A percentile compares a stretch with the other conserved stretches of the same genome.
phyloP scores from a whole-genome alignment of 2,888 invertebrate genomes.

The Drosophila barbarae region DNA sequence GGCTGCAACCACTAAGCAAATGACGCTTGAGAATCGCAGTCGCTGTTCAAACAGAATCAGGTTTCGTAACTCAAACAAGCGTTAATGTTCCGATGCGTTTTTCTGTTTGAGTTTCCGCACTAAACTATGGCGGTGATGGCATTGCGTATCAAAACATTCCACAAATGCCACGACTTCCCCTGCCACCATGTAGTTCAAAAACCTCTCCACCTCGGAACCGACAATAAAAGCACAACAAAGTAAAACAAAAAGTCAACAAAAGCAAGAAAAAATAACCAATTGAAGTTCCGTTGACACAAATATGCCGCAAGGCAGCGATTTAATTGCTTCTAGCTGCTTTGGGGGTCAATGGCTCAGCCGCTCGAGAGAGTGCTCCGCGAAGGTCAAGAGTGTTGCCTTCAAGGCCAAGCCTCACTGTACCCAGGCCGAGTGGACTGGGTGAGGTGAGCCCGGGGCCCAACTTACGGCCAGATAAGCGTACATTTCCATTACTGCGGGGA shows the following conservation, averaged over 20 bases:
- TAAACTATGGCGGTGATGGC: conserved; percentile 12
- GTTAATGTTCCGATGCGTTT: conserved; percentile 38
- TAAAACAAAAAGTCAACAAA: conserved; percentile 13
- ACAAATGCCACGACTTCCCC: conserved; percentile 33
- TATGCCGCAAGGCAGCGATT: conserved; percentile 42
- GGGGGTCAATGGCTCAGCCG: conserved; percentile 66
- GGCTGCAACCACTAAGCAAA: conserved; percentile 29
- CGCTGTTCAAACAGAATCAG: conserved; percentile 28
- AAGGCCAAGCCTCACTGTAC: conserved; percentile 45
- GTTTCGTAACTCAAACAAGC: conserved; percentile 41
- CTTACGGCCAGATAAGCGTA: conserved; percentile 28
- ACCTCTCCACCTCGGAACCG: conserved; percentile 51
- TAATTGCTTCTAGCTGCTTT: conserved; percentile 40
- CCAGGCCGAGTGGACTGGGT: conserved; percentile 7
- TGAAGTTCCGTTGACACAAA: conserved; percentile 70
- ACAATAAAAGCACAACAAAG: conserved; percentile 7
- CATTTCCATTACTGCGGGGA: conserved; percentile 18
- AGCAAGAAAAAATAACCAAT: conserved; percentile 49
- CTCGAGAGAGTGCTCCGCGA: conserved; percentile 40
- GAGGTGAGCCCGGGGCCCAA: conserved; percentile 14
- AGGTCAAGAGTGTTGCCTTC: conserved; percentile 53
- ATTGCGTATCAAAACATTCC: conserved; percentile 37
- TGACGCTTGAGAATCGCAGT: conserved; percentile 24
- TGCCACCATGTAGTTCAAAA: conserved; percentile 58
- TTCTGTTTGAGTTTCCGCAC: conserved; percentile 38